phyloP scores from a whole-genome alignment of 2,797 vertebrate genomes.

The Salarias fasciatus region DNA sequence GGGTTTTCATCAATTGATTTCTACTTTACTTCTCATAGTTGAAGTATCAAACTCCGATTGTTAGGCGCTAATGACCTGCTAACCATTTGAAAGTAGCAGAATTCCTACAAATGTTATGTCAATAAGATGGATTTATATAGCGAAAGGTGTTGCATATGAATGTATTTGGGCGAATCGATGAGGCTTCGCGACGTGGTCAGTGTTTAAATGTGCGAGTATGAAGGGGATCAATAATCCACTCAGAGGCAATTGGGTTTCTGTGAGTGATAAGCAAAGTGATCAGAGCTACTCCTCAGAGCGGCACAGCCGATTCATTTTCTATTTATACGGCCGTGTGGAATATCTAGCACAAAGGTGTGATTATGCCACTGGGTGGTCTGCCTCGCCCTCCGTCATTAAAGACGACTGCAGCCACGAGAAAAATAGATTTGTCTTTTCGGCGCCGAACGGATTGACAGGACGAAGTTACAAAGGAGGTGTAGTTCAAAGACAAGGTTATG shows the following conservation, averaged over 20 bases:
- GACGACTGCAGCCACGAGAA: slow-evolving; percentile 41
- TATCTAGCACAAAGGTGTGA: slow-evolving; percentile 70
- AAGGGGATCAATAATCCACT: slow-evolving; percentile 61
- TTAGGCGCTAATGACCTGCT: slow-evolving; percentile 63
- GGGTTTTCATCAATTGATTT: slow-evolving; percentile 67
- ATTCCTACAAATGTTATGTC: slow-evolving; percentile 75
- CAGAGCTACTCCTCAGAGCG: slow-evolving; percentile 50
- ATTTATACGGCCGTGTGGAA: slow-evolving; percentile 66
- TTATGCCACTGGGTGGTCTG: slow-evolving; percentile 68
- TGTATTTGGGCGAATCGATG: slow-evolving; percentile 63
- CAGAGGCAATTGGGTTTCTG: slow-evolving; percentile 52
- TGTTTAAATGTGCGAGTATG: slow-evolving; percentile 61
- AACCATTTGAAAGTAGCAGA: slow-evolving; percentile 60
- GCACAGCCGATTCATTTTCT: slow-evolving; percentile 71
- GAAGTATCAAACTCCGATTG: slow-evolving; percentile 53
- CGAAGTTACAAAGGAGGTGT: slow-evolving; percentile 61
- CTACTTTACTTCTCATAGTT: slow-evolving; percentile 33
- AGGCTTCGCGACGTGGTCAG: slow-evolving; percentile 51
- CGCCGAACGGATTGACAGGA: slow-evolving; percentile 54
- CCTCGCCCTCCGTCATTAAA: slow-evolving; percentile 60
- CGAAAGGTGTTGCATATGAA: slow-evolving; percentile 58
- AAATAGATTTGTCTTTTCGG: slow-evolving; percentile 60
- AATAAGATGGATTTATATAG: slow-evolving; percentile 66
- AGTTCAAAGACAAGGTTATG: slow-evolving; percentile 58
- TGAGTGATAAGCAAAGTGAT: slow-evolving; percentile 71